Evolutionary conservation across 2,113 vertebrate genomes (phyloP).

Genomic region (Hypanus sabinus): DNA sequence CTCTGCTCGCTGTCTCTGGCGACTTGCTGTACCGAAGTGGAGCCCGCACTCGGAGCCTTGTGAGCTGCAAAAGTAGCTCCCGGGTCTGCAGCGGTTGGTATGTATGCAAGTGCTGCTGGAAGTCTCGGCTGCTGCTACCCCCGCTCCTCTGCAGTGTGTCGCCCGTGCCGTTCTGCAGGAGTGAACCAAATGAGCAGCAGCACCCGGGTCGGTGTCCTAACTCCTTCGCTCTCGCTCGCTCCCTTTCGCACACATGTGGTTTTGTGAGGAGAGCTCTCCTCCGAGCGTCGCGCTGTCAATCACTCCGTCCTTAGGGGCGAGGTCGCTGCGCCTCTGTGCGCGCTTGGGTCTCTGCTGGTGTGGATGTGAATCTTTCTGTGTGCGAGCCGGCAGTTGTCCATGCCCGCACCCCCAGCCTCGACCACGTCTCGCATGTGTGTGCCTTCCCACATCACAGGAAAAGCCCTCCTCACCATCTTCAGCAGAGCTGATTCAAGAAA

Average conservation of each 20-base stretch:
- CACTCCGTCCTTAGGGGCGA: neutral
- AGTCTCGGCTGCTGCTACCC: neutral
- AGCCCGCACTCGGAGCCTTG: neutral
- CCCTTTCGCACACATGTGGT: neutral
- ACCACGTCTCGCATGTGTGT: too few relatives aligned
- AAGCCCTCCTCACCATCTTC: too few relatives aligned
- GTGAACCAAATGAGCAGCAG: neutral
- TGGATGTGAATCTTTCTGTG: too few relatives aligned
- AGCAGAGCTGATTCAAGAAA: too few relatives aligned
- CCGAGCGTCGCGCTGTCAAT: neutral
- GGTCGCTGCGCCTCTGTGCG: neutral
- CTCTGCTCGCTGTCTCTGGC: neutral
- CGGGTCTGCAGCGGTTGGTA: neutral
- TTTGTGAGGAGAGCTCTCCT: slow-evolving; percentile 25
- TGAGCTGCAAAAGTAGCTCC: neutral
- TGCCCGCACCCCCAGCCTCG: too few relatives aligned
- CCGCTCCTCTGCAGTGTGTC: neutral
- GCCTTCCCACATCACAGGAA: too few relatives aligned
- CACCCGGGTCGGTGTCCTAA: neutral
- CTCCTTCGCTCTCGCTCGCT: neutral
- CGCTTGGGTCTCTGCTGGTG: neutral
- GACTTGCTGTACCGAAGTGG: neutral
- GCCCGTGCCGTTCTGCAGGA: neutral
- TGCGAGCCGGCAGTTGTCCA: too few relatives aligned
- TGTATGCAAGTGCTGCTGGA: neutral